Evolutionary conservation across 2,113 vertebrate genomes (phyloP).

Genomic region (Apus apus): DNA sequence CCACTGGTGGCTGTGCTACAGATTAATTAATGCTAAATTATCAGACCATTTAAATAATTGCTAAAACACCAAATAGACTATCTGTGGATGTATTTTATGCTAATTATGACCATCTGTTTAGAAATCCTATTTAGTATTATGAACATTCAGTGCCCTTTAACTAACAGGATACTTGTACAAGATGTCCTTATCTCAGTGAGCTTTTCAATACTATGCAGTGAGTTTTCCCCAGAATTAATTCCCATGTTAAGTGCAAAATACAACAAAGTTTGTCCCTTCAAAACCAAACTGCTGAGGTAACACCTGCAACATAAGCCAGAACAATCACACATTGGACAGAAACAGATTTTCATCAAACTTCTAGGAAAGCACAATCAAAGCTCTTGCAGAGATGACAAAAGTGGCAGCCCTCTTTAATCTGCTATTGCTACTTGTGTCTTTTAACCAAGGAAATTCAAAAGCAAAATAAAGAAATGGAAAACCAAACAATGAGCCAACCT

Average conservation of each 20-base stretch:
- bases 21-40: constrained; percentile 49
- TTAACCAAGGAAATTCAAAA: background rate
- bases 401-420: background rate
- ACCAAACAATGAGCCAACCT: background rate
- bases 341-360: background rate
- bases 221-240: background rate
- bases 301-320: background rate
- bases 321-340: background rate
- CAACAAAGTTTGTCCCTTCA: background rate
- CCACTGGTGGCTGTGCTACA: background rate
- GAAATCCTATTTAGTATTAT: constrained; percentile 51
- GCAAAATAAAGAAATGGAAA: constrained; percentile 4
- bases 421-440: background rate
- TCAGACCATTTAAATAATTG: constrained; percentile 44
- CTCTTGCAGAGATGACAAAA: background rate
- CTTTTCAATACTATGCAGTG: constrained; percentile 4
- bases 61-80: constrained; percentile 37
- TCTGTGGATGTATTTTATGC: constrained; percentile 54
- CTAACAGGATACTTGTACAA: constrained; percentile 51
- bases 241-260: background rate
- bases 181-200: constrained; percentile 29
- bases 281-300: constrained; percentile 19
- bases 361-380: background rate
- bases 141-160: constrained; percentile 40
- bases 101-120: constrained; percentile 64